phyloP scores from a whole-genome alignment of 2,888 invertebrate species.

The Junonia oenone region DNA sequence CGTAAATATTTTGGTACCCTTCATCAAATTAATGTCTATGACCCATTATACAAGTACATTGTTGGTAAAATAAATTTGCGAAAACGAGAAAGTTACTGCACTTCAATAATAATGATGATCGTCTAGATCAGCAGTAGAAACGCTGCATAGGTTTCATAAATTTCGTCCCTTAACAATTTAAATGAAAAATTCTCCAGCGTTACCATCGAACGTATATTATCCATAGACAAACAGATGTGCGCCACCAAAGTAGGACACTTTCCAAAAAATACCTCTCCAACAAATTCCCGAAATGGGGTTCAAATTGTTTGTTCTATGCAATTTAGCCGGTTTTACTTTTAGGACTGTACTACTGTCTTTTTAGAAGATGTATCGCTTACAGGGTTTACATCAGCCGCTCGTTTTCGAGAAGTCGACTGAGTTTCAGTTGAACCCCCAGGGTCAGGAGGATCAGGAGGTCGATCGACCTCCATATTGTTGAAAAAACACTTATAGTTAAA shows the following conservation, averaged over 20 bases:
- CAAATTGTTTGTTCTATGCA: not conserved
- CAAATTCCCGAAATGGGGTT: not conserved
- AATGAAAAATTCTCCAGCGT: not conserved
- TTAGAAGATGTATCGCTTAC: too few relatives aligned
- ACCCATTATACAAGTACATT: not conserved
- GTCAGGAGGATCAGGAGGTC: too few relatives aligned
- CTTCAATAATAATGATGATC: conserved; percentile 36
- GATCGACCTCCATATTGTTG: too few relatives aligned
- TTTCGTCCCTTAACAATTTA: conserved; percentile 30
- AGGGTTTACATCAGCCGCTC: too few relatives aligned
- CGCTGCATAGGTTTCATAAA: conserved; percentile 31
- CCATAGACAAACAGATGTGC: not conserved
- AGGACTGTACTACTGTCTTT: too few relatives aligned
- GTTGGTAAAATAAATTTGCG: conserved; percentile 37
- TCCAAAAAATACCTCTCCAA: not conserved
- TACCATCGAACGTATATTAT: not conserved
- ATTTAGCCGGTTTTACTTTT: not conserved
- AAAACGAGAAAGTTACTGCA: conserved; percentile 33
- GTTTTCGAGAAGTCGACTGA: too few relatives aligned
- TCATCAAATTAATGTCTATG: conserved; percentile 1
- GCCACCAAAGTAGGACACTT: not conserved
- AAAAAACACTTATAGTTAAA: too few relatives aligned
- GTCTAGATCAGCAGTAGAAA: conserved; percentile 30
- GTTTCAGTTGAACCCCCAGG: too few relatives aligned
- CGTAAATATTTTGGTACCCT: conserved; percentile 1